phyloP scores from a whole-genome alignment of 2,797 vertebrate species.

The Balearica regulorum region DNA sequence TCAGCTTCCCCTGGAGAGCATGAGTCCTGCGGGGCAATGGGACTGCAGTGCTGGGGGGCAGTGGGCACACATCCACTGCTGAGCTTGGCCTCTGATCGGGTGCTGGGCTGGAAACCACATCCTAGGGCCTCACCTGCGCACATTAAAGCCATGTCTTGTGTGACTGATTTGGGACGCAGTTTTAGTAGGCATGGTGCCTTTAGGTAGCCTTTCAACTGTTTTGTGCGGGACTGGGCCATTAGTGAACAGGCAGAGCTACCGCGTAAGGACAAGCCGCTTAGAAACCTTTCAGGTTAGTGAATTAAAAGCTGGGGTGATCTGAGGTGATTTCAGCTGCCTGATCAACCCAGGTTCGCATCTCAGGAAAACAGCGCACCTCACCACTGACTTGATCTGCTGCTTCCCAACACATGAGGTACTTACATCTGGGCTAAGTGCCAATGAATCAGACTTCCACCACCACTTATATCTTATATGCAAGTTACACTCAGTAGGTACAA shows the following conservation, averaged over 20 bases:
- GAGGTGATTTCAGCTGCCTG: not conserved
- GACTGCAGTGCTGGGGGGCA: fast-evolving
- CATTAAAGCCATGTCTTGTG: fast-evolving
- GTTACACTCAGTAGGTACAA: not conserved
- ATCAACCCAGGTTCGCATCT: not conserved
- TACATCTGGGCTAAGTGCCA: not conserved
- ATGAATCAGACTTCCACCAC: not conserved
- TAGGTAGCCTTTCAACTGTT: not conserved
- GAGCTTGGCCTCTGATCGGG: not conserved
- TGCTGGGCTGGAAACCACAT: not conserved
- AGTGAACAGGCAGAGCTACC: not conserved
- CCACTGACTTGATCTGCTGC: not conserved
- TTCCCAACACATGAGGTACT: not conserved
- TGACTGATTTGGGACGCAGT: not conserved
- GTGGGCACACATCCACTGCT: not conserved
- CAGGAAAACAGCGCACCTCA: not conserved
- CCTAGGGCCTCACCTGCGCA: not conserved
- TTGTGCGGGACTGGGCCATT: not conserved
- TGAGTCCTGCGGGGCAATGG: not conserved
- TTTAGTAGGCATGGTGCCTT: not conserved
- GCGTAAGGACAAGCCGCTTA: not conserved
- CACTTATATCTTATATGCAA: not conserved
- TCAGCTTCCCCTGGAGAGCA: not conserved
- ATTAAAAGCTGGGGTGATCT: not conserved
- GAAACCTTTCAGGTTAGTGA: not conserved